Evolutionary conservation across 2,113 vertebrate species (phyloP).

Genomic region (Pluvialis apricaria): DNA sequence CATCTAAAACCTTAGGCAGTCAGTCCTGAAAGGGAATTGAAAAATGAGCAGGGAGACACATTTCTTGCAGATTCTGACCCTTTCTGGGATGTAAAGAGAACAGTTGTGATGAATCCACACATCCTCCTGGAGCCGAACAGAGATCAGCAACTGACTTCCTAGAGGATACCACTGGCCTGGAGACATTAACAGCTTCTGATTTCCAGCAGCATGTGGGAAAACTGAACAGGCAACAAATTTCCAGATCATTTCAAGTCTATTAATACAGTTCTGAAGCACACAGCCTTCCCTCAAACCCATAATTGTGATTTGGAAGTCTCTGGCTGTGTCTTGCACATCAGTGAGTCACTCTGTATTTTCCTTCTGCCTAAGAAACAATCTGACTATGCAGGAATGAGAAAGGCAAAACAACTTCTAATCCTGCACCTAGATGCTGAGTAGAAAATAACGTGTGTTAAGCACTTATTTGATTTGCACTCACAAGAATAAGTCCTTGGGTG

Average conservation of each 20-base stretch:
- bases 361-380: neutral
- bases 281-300: neutral
- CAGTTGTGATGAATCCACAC: no score
- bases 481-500: neutral
- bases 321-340: slow-evolving; percentile 1
- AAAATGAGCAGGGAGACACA: no score
- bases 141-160: neutral
- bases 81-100: no score
- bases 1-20: no score
- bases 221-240: neutral
- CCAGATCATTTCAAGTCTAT: neutral
- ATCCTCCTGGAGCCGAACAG: neutral
- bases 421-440: neutral
- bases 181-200: neutral
- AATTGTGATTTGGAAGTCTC: neutral
- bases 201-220: neutral
- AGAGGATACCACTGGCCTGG: neutral
- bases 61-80: no score
- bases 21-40: no score
- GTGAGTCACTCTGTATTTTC: neutral
- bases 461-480: neutral
- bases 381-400: neutral
- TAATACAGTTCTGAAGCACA: neutral
- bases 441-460: neutral
- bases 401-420: neutral